Conservation (phyloP, 2,113 vertebrate species). For the Ceyx margarethae region DNA sequence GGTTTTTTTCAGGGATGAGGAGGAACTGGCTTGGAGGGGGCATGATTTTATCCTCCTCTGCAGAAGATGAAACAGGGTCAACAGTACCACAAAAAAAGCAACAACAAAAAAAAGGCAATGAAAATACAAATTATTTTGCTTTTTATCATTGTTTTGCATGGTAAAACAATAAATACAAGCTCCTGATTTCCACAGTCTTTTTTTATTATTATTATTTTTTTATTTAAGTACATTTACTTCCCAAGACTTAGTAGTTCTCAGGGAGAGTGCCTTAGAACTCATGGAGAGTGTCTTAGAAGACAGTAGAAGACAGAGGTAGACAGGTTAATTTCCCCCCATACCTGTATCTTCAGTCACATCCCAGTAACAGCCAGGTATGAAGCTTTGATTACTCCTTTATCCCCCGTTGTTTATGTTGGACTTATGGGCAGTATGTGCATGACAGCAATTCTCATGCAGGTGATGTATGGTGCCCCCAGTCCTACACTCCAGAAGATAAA, state of each 20-base stretch:
- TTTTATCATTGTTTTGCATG: background rate
- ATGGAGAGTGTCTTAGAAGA: too few relatives aligned
- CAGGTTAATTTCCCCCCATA: background rate
- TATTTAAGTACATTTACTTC: background rate
- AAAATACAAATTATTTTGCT: background rate
- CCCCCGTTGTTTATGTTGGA: background rate
- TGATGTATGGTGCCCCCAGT: accelerated
- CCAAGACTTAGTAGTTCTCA: background rate
- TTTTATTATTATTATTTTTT: background rate
- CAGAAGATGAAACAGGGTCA: background rate
- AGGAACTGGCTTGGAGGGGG: background rate
- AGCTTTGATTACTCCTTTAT: background rate
- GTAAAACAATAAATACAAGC: background rate
- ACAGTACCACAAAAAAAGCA: background rate
- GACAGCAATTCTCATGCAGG: background rate
- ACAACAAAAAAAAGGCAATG: too few relatives aligned
- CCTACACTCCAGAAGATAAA: background rate
- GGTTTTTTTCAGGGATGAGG: background rate
- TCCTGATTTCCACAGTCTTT: background rate
- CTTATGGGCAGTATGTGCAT: background rate
- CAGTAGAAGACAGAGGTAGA: background rate
- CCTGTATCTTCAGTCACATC: background rate
- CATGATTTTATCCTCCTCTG: background rate
- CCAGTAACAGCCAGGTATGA: background rate
- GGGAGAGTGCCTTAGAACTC: too few relatives aligned